Conservation (phyloP, 1,140 invertebrate genomes). For the Drosophila malerkotliana region DNA sequence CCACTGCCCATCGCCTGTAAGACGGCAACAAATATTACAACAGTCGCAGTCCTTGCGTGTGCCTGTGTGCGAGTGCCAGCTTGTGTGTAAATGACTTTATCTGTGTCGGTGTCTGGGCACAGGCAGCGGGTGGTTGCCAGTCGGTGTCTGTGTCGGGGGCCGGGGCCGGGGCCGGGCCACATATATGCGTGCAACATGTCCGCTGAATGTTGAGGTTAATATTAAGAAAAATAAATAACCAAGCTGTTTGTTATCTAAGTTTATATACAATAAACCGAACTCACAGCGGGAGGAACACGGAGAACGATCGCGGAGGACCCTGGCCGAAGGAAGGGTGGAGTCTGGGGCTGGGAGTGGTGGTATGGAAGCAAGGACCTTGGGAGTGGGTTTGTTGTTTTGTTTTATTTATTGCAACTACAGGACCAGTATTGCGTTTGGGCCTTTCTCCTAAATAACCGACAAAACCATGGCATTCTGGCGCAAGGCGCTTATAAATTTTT, state of each 20-base stretch:
- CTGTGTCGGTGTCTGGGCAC: conserved; percentile 47
- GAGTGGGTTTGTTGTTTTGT: conserved; percentile 43
- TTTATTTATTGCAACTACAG: conserved; percentile 79
- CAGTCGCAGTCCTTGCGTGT: conserved; percentile 43
- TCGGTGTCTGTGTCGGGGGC: background rate
- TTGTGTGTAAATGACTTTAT: conserved; percentile 75
- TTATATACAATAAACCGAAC: conserved; percentile 74
- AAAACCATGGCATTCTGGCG: conserved; percentile 53
- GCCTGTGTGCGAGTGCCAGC: conserved; percentile 8
- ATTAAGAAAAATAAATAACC: conserved; percentile 83
- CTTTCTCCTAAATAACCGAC: conserved; percentile 73
- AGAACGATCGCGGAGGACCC: background rate
- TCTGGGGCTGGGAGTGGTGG: background rate
- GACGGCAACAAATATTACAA: conserved; percentile 76
- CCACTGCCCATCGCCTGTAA: conserved; percentile 68
- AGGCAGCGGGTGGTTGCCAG: conserved; percentile 38
- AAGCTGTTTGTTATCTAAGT: conserved; percentile 82
- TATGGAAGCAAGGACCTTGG: background rate
- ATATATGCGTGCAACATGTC: conserved; percentile 77
- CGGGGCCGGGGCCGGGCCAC: conserved; percentile 24
- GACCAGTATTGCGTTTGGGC: conserved; percentile 72
- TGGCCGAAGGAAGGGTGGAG: background rate
- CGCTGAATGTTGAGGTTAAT: conserved; percentile 82
- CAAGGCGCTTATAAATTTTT: conserved; percentile 79
- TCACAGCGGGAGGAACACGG: conserved; percentile 24